Evolutionary conservation across 2,113 vertebrate species (phyloP), one percentile per base, ranked within the genome.

Genomic region (Mus musculus): DNA sequence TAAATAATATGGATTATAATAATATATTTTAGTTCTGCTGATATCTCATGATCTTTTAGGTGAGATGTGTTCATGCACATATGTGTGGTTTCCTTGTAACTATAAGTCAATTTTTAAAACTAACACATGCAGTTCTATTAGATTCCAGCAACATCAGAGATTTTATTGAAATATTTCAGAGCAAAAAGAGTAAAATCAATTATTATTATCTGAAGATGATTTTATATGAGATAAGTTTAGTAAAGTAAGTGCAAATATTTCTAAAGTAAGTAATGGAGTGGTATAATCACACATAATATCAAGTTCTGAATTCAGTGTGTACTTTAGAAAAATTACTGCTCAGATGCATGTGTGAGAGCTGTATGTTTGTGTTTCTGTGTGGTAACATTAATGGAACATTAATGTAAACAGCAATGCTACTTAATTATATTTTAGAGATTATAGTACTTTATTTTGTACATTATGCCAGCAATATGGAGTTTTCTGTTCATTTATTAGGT

Each of bases 401-500:
- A 13, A 88, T 12, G 20, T 3, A 90, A 88, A 67, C 0, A 65
- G 39, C 73, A 39, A 6, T 42, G 42, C 8, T 95, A 6, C 14
- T 67, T 7, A 2, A 85, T 36, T 42, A 49, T 54, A 17, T n/a
- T 46, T 17, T 33, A 76, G 3, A 81, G 1, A 78, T 11, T 20
- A 65, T 46, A 82, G 1, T 33, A 30, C 36, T 92, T 49, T 42
- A 59, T 59, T 92, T 49, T 42, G 52, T 49, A 87, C 93, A 33
- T 93, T 72, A 4, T 81, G 1, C 16, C 61, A 7, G 3, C 7
- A 89, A 81, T 17, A 67, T 4, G 6, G 1, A 91, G 2, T 73
- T 88, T 72, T 88, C 75, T 93, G 19, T 80, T 91, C 10, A 89
- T 16, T 46, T n/a, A 89, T 63, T 78, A 94, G 65, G 19, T 82